phyloP scores from a whole-genome alignment of 2,113 vertebrate genomes.

The Anthoscopus minutus region DNA sequence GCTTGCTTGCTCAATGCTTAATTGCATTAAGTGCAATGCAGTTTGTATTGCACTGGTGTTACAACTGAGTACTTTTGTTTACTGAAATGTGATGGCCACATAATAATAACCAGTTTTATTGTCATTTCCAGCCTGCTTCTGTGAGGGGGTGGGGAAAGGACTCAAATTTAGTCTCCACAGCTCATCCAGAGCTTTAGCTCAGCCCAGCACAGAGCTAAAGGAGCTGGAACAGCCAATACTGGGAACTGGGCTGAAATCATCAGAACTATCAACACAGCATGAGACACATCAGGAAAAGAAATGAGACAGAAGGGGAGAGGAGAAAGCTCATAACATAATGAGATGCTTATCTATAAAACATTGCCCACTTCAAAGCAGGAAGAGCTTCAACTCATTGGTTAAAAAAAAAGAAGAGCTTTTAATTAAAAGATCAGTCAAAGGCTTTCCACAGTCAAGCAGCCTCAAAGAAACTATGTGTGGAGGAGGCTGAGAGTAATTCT shows the following conservation, averaged over 20 bases:
- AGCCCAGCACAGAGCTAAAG: background rate
- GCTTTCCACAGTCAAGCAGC: conserved; percentile 30
- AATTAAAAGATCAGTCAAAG: conserved; percentile 57
- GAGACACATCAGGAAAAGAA: conserved; percentile 15
- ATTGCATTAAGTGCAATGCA: background rate
- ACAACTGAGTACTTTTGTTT: conserved; percentile 45
- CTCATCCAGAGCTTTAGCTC: background rate
- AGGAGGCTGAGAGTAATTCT: conserved; percentile 36
- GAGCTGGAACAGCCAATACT: background rate
- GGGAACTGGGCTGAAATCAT: background rate
- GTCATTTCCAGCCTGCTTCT: background rate
- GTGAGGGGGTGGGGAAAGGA: background rate
- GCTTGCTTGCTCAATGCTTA: conserved; percentile 14
- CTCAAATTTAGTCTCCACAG: background rate
- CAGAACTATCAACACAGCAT: background rate
- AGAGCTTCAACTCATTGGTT: background rate
- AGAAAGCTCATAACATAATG: conserved; percentile 24
- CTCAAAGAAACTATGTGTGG: conserved; percentile 37
- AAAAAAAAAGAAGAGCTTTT: background rate
- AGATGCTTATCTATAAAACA: conserved; percentile 48
- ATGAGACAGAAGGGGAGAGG: background rate
- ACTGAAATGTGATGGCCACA: conserved; percentile 8
- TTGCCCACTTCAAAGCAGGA: conserved; percentile 51
- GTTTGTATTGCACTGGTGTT: background rate
- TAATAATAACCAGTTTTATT: conserved; percentile 15